Base-by-base conservation (phyloP, 1,140 invertebrate species). In the Hylaeus volcanicus region DNA sequence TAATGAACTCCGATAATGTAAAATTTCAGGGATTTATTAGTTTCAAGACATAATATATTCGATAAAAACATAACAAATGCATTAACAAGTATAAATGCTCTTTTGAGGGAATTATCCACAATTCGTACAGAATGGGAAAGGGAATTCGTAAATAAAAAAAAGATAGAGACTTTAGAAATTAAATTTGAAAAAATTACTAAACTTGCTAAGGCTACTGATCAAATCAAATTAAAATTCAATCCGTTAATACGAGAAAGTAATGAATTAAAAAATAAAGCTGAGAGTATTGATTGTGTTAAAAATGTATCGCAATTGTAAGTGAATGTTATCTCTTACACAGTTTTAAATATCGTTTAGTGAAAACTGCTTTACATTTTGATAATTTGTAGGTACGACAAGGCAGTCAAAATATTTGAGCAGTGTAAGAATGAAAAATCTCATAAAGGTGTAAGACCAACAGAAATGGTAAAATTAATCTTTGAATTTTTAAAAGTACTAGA, bases 11-110 rank as follows among this genome's bases (percentile, higher is more conserved):
- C 41, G 14, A 45, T 51, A 63, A 65, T 26, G 26, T 70, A 77
- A 74, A 77, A 72, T 88, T 87, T 37, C 64, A 91, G 89, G 63
- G 89, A 91, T 69, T 82, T 89, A 96, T 9, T 88, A 45, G 79
- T 86, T 45, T 39, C 58, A 56, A 88, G 74, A 76, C 63, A 81
- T 4, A 43, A 79, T 64, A 51, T 4, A 26, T 81, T 90, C 41
- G 65, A 83, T 58, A 39, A 77, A 60, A 86, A 81, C 37, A 81
- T 91, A 37, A 43, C 78, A 8, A 69, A 81, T 51, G 73, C 69
- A 43, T 72, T 82, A 45, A 43, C 61, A 65, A 79, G 78, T 65
- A 72, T 64, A 69, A 86, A 81, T 56, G 26, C 11, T 5, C 77
- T 89, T 26, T 63, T 81, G 39, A 56, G 68, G 37, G 65, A 86